phyloP scores from a whole-genome alignment of 2,888 invertebrate genomes.

The Drosophila mulleri region DNA sequence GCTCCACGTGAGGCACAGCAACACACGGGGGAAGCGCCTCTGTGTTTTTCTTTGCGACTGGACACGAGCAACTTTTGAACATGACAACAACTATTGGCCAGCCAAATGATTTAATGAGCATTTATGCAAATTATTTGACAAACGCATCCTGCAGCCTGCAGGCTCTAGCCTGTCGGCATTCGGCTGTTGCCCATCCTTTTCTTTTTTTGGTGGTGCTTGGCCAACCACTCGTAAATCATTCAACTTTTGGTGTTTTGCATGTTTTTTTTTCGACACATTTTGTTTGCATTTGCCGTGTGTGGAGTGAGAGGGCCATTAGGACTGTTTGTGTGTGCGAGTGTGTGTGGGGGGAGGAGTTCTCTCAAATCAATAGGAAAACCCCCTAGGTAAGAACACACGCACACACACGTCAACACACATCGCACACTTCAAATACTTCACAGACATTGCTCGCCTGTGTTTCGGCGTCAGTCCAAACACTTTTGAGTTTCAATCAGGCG shows the following conservation, averaged over 20 bases:
- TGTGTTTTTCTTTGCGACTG: constrained; percentile 29
- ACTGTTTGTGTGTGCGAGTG: neutral
- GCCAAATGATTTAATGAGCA: constrained; percentile 73
- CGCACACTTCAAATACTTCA: constrained; percentile 9
- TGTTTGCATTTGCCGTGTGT: constrained; percentile 34
- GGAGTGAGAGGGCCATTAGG: constrained; percentile 28
- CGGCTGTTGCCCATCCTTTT: constrained; percentile 29
- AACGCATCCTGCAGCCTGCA: constrained; percentile 39
- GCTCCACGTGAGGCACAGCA: constrained; percentile 57
- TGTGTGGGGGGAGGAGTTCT: constrained; percentile 42
- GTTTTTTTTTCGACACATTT: constrained; percentile 33
- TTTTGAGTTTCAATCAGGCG: constrained; percentile 74
- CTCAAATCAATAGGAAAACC: constrained; percentile 44
- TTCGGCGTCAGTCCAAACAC: constrained; percentile 50
- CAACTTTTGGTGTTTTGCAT: constrained; percentile 41
- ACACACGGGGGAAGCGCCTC: constrained; percentile 24
- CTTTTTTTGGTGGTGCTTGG: constrained; percentile 15
- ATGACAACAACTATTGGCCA: constrained; percentile 47
- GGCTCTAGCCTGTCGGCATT: constrained; percentile 24
- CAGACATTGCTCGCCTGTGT: constrained; percentile 25
- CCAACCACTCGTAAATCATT: constrained; percentile 69
- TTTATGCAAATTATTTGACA: constrained; percentile 68
- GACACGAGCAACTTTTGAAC: constrained; percentile 48
- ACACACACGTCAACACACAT: neutral
- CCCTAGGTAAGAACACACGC: constrained; percentile 3